Percentiles rank a stretch among this genome's conserved stretches.
phyloP scores from a whole-genome alignment of 2,888 invertebrate species.

The Stenotaenia linearis region DNA sequence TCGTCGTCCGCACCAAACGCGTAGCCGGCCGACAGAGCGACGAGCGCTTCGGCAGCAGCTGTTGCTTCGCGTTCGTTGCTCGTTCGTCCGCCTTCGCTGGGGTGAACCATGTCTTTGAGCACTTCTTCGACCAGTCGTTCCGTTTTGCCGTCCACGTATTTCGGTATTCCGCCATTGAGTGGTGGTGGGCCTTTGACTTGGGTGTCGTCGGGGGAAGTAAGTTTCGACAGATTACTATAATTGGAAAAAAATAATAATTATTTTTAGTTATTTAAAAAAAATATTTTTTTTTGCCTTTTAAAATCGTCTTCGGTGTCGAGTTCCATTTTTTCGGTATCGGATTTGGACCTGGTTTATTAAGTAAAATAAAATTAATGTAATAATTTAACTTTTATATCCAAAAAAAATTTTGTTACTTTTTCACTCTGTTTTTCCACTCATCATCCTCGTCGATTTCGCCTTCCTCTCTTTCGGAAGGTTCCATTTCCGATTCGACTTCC shows the following conservation, averaged over 20 bases:
- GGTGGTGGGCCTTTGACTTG: not conserved
- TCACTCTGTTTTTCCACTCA: not conserved
- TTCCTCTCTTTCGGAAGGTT: conserved; percentile 35
- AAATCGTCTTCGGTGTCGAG: too few species aligned
- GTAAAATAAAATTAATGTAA: too few species aligned
- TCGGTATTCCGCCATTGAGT: not conserved
- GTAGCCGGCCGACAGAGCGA: conserved; percentile 33
- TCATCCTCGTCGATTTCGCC: conserved; percentile 38
- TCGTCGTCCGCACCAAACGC: not conserved
- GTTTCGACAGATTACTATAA: too few species aligned
- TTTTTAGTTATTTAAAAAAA: too few species aligned
- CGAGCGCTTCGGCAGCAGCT: conserved; percentile 34
- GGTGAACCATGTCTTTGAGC: not conserved
- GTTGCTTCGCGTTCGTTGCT: conserved; percentile 34
- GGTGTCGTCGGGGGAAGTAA: not conserved
- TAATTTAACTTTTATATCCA: too few species aligned
- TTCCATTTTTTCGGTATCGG: too few species aligned
- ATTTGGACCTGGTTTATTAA: too few species aligned
- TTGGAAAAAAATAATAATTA: too few species aligned
- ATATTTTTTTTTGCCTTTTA: too few species aligned
- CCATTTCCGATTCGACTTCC: conserved; percentile 39
- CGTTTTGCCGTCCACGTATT: not conserved
- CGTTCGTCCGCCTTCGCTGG: not conserved
- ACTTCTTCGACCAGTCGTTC: conserved; percentile 28
- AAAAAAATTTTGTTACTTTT: too few species aligned